Evolutionary conservation across 2,797 vertebrate genomes (phyloP).

Genomic region (Cichlasoma orientale): DNA sequence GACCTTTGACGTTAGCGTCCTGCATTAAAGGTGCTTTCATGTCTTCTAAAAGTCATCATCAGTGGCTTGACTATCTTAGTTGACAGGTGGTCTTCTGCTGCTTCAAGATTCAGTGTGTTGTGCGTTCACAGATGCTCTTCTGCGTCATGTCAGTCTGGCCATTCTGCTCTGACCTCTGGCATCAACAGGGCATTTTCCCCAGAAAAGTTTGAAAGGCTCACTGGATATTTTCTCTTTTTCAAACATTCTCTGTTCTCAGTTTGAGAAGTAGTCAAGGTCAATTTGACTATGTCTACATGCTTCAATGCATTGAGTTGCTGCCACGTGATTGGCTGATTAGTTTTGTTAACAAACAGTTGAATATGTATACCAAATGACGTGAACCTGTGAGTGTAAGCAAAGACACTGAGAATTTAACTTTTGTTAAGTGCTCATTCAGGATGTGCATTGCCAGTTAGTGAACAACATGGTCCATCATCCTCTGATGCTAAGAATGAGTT

Average conservation of each 20-base stretch:
- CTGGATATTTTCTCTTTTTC: background rate
- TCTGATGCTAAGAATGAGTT: background rate
- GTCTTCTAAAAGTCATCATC: background rate
- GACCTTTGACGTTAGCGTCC: background rate
- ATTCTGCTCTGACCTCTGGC: slow-evolving; percentile 54
- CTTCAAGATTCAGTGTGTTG: background rate
- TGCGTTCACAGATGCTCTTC: background rate
- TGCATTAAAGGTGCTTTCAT: background rate
- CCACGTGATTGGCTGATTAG: background rate
- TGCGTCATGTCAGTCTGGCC: slow-evolving; percentile 8
- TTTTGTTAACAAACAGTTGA: background rate
- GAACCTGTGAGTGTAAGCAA: background rate
- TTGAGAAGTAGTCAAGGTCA: too few species aligned
- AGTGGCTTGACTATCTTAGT: background rate
- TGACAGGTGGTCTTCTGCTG: background rate
- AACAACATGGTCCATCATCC: background rate
- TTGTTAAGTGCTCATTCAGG: background rate
- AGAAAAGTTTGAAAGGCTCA: background rate
- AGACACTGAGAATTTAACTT: background rate
- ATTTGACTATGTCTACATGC: background rate
- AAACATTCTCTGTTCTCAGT: background rate
- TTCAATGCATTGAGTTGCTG: background rate
- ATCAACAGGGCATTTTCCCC: slow-evolving; percentile 53
- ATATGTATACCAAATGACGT: background rate
- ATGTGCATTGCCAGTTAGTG: background rate